These are phyloP conservation scores for Synodontis membranacea DNA, from an alignment of 2,113 vertebrate species.

Conservation along the genomic window DNA sequence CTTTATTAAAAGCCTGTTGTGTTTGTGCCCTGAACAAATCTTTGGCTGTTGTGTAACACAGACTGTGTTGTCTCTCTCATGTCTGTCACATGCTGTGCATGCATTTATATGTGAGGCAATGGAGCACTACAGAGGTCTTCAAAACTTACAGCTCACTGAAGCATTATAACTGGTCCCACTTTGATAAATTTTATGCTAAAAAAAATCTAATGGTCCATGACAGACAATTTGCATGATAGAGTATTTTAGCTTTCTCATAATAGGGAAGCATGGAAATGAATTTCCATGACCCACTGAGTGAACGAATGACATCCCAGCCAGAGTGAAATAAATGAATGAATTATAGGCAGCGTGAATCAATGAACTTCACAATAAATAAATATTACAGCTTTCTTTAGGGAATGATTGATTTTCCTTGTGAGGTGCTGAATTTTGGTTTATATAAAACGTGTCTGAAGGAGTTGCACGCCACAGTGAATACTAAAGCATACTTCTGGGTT, in stretches of 20 bases:
- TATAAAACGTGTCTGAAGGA: background rate
- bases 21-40: background rate
- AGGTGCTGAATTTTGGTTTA: background rate
- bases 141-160: background rate
- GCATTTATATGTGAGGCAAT: background rate
- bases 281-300: background rate
- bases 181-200: too few relatives aligned
- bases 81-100: background rate
- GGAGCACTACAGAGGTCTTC: background rate
- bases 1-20: background rate
- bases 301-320: background rate
- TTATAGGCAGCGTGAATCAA: background rate
- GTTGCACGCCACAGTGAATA: background rate
- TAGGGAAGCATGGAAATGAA: background rate
- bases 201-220: background rate
- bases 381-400: background rate
- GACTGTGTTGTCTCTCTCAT: background rate
- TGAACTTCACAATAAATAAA: conserved; percentile 6
- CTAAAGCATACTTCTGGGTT: background rate
- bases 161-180: background rate
- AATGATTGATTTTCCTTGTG: background rate
- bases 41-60: background rate
- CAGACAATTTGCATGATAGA: background rate
- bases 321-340: background rate
- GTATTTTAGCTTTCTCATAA: background rate